phyloP scores from a whole-genome alignment of 2,113 vertebrate species.

The Paracanthobrama guichenoti region DNA sequence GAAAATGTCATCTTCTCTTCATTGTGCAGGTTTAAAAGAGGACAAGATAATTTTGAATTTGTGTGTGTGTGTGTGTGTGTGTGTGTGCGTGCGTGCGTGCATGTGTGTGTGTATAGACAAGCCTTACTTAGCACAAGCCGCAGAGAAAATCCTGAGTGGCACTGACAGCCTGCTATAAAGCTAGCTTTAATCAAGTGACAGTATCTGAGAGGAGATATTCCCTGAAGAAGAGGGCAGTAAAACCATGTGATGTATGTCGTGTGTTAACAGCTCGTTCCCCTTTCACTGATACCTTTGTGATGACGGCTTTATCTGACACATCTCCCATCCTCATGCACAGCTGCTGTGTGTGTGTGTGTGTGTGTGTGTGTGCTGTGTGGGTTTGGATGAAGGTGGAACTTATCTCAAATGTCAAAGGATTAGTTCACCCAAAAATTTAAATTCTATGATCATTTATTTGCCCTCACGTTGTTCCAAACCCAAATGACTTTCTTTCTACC shows the following conservation, averaged over 20 bases:
- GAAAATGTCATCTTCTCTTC: slow-evolving; percentile 27
- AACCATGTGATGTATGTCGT: neutral
- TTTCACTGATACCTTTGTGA: slow-evolving; percentile 17
- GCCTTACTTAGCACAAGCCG: neutral
- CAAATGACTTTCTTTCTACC: neutral
- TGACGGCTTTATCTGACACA: slow-evolving; percentile 28
- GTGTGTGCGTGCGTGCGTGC: neutral
- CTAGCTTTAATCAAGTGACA: slow-evolving; percentile 38
- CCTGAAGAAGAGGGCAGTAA: slow-evolving; percentile 24
- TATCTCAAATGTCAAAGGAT: slow-evolving; percentile 15
- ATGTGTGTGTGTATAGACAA: neutral
- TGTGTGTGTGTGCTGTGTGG: neutral
- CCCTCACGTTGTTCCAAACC: neutral
- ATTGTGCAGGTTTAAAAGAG: neutral
- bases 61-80: neutral
- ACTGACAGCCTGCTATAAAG: slow-evolving; percentile 21
- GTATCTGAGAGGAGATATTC: slow-evolving; percentile 20
- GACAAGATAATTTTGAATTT: slow-evolving; percentile 20
- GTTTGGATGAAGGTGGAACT: slow-evolving; percentile 30
- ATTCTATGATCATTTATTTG: neutral
- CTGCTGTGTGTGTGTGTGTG: slow-evolving; percentile 12
- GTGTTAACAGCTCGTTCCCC: slow-evolving; percentile 7
- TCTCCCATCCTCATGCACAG: neutral
- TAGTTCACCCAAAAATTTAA: neutral
- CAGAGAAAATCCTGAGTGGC: slow-evolving; percentile 5